phyloP scores from a whole-genome alignment of 1,140 invertebrate species.

The Drosophila sucinea region DNA sequence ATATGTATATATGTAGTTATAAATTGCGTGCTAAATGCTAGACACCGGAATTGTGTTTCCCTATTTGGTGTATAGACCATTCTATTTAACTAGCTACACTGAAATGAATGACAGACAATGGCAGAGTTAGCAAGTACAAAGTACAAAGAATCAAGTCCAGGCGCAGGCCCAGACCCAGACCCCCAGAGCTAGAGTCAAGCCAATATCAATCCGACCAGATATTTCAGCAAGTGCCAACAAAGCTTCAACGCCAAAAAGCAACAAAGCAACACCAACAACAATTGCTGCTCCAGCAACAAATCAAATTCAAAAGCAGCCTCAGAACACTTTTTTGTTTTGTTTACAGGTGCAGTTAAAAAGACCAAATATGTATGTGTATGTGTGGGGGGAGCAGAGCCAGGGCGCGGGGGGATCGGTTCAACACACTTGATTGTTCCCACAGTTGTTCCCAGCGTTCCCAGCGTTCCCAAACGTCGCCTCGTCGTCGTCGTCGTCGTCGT shows the following conservation, averaged over 20 bases:
- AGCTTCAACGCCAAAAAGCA: constrained; percentile 77
- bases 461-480: constrained; percentile 43
- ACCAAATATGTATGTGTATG: constrained; percentile 11
- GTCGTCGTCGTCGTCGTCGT: constrained; percentile 26
- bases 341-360: constrained; percentile 60
- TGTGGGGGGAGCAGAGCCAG: background rate
- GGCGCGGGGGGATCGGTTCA: constrained; percentile 43
- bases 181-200: background rate
- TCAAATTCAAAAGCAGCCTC: constrained; percentile 53
- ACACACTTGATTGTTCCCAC: constrained; percentile 75
- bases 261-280: constrained; percentile 47
- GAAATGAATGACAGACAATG: constrained; percentile 65
- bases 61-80: constrained; percentile 25
- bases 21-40: constrained; percentile 73
- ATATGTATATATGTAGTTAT: constrained; percentile 35
- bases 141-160: constrained; percentile 19
- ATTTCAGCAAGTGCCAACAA: constrained; percentile 76
- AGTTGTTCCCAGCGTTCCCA: constrained; percentile 27
- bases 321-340: constrained; percentile 31
- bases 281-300: constrained; percentile 37
- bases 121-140: constrained; percentile 47
- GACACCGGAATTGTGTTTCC: constrained; percentile 39
- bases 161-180: background rate
- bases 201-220: constrained; percentile 61
- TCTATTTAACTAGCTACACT: constrained; percentile 59